Conservation (phyloP, 2,888 invertebrate genomes). For the Tenthredo scrophulariae region DNA sequence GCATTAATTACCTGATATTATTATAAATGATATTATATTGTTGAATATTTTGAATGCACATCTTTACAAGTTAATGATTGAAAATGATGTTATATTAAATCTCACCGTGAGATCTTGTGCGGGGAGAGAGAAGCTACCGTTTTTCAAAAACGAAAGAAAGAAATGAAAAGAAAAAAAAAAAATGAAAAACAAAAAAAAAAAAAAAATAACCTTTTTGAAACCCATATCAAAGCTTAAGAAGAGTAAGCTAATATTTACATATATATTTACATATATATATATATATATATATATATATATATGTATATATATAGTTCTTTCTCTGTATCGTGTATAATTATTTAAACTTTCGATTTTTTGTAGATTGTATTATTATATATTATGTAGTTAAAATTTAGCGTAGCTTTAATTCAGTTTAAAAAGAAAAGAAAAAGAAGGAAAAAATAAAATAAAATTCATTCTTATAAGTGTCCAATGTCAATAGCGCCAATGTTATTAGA, state of each 20-base stretch:
- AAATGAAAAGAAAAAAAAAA: conserved; percentile 60
- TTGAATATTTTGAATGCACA: conserved; percentile 57
- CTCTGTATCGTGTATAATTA: conserved; percentile 44
- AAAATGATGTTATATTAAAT: conserved; percentile 52
- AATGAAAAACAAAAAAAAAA: conserved; percentile 55
- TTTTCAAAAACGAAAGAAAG: conserved; percentile 55
- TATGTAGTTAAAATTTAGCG: conserved; percentile 42
- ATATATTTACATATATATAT: no score
- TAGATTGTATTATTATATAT: conserved; percentile 16
- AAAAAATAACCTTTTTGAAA: conserved; percentile 54
- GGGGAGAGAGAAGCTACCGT: conserved; percentile 49
- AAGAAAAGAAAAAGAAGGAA: background rate
- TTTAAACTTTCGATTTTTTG: conserved; percentile 28
- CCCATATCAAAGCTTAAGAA: conserved; percentile 31
- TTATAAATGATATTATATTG: conserved; percentile 53
- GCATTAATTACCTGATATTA: conserved; percentile 55
- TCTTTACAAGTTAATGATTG: conserved; percentile 53
- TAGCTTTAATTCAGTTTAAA: conserved; percentile 35
- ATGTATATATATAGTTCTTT: conserved; percentile 43
- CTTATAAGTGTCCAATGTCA: conserved; percentile 42
- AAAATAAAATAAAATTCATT: conserved; percentile 1
- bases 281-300: no score
- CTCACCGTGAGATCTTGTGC: background rate
- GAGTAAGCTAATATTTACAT: background rate
- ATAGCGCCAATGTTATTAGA: conserved; percentile 47